Evolutionary conservation across 2,888 invertebrate genomes (phyloP).

Genomic region (Listrodromus nycthemerus): DNA sequence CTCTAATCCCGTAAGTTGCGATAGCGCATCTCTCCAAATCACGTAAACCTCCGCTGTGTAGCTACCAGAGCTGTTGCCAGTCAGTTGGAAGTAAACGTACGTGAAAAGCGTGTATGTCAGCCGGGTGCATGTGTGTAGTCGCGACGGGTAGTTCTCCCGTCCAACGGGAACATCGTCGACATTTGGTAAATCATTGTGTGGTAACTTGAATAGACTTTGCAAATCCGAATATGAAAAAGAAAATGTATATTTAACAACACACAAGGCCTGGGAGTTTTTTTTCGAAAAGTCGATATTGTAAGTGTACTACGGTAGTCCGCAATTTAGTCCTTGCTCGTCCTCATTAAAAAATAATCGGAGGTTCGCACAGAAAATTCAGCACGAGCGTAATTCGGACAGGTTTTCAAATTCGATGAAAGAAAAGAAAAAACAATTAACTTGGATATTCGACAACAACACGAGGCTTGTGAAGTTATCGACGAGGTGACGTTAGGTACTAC

Average conservation of each 20-base stretch:
- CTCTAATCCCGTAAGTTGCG: slow-evolving; percentile 8
- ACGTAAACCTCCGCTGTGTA: slow-evolving; percentile 23
- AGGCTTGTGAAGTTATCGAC: slow-evolving; percentile 7
- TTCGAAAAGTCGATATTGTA: no score
- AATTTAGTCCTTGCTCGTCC: not conserved
- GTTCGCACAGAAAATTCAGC: slow-evolving; percentile 91
- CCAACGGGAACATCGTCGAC: not conserved
- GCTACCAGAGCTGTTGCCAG: slow-evolving; percentile 8
- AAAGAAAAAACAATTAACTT: no score
- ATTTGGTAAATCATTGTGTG: slow-evolving; percentile 19
- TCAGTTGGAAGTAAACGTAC: slow-evolving; percentile 26
- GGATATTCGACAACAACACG: not conserved
- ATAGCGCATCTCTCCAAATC: slow-evolving; percentile 11
- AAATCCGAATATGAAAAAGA: slow-evolving; percentile 1
- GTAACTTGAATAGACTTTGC: slow-evolving; percentile 39
- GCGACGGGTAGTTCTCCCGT: not conserved
- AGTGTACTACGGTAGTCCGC: not conserved
- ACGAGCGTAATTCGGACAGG: slow-evolving; percentile 86
- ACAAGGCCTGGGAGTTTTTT: not conserved
- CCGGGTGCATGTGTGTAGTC: not conserved
- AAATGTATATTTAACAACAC: not conserved
- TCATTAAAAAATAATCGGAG: slow-evolving; percentile 91
- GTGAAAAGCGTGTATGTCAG: no score
- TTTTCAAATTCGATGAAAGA: slow-evolving; percentile 16
- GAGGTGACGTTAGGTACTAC: slow-evolving; percentile 11